Conservation (phyloP, 2,888 invertebrate genomes). For the Drosophila anomalata region DNA sequence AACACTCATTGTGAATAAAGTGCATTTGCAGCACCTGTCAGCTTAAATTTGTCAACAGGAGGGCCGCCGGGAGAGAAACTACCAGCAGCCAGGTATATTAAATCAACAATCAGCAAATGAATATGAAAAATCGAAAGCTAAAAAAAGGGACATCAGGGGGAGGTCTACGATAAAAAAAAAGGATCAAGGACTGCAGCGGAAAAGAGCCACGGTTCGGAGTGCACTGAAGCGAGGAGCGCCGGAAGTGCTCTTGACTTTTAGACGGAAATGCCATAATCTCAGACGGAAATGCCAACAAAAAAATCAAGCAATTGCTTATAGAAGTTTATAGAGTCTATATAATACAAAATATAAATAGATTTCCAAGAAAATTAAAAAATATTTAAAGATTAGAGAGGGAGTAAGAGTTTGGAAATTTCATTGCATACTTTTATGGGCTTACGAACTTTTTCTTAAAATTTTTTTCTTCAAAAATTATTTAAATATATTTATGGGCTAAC, state of each 20-base stretch:
- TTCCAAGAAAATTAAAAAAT: background rate
- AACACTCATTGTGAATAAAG: background rate
- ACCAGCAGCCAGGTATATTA: background rate
- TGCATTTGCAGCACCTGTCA: background rate
- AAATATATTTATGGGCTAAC: background rate
- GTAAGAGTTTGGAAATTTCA: too few relatives aligned
- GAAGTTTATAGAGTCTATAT: background rate
- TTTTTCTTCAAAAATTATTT: too few relatives aligned
- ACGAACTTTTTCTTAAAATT: background rate
- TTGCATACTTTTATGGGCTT: background rate
- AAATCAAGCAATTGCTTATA: background rate
- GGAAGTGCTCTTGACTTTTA: slow-evolving; percentile 62
- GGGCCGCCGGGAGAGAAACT: background rate
- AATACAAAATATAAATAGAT: slow-evolving; percentile 4
- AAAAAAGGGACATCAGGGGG: background rate
- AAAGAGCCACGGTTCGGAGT: slow-evolving; percentile 9
- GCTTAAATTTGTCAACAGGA: background rate
- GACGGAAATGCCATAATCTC: slow-evolving; percentile 60
- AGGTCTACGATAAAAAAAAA: background rate
- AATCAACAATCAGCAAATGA: slow-evolving; percentile 1
- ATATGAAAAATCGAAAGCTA: slow-evolving; percentile 2
- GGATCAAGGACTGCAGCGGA: slow-evolving; percentile 14
- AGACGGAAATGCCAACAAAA: slow-evolving; percentile 17
- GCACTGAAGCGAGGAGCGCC: slow-evolving; percentile 34
- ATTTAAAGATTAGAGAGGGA: background rate